Evolutionary conservation across 2,113 vertebrate species (phyloP), one percentile per base, ranked within the genome.

Genomic region (Toxostoma redivivum): DNA sequence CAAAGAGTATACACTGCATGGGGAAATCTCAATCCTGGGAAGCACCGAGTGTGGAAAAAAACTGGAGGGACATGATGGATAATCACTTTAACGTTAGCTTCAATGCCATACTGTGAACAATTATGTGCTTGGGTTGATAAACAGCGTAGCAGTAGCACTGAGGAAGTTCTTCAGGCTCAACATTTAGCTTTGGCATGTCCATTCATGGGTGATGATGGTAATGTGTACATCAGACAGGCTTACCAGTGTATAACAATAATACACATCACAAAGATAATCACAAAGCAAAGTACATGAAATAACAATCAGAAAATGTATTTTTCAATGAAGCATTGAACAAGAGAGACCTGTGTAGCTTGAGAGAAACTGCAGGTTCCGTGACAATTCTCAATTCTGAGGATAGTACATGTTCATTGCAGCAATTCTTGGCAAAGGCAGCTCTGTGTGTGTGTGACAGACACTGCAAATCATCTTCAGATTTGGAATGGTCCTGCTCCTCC

Each of bases 281-380:
- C 47, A 70, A 69, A 73, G 11, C 19, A 37, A 86, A 74, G 7
- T 44, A 37, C 56, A 28, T 22, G 4, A 54, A 37, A 40, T 27
- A n/a, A 79, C 51, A 71, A 76, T 54, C 45, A 71, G 57, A 66
- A 94, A 86, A 74, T 31, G 15, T 4, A 37, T 42, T 74, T 88
- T n/a, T 17, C 33, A 88, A 62, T 35, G 74, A 79, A 88, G 72
- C 20, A 44, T 0, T 50, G 60, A 88, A 27, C 9, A 73, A 79
- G 23, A 90, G 57, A 7, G 3, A 58, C 12, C 25, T 58, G 44
- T 38, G 18, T 50, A 71, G 54, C 33, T 50, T 54, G 33, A 71
- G 73, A 85, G 14, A 94, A 51, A 48, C 19, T 2, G 2, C n/a
- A 11, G 28, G 22, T 31, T 67, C 35, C 0, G 0, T 62, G 33